Conservation (phyloP, 2,888 invertebrate species). For the Zele albiditarsus region DNA sequence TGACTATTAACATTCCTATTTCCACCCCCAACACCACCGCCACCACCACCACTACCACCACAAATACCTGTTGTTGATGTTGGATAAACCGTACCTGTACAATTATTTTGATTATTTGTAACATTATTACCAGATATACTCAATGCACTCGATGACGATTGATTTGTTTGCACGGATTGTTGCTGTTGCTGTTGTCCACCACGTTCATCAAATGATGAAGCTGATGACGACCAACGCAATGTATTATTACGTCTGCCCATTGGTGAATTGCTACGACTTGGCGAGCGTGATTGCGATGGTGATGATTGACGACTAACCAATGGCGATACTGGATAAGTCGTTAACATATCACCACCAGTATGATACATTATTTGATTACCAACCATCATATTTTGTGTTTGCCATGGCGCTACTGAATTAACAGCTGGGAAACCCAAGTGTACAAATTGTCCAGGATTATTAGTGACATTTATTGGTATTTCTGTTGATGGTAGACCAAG, state of each 20-base stretch:
- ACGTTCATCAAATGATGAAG: constrained; percentile 44
- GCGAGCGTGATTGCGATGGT: constrained; percentile 81
- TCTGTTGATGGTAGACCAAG: constrained; percentile 68
- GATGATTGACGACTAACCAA: constrained; percentile 84
- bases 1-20: constrained; percentile 58
- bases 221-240: constrained; percentile 59
- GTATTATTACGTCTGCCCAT: constrained; percentile 66
- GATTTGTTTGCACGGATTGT: constrained; percentile 54
- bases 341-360: constrained; percentile 58
- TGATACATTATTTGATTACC: constrained; percentile 68
- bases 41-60: constrained; percentile 9
- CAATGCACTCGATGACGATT: constrained; percentile 60
- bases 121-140: constrained; percentile 61
- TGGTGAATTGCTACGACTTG: constrained; percentile 70
- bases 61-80: constrained; percentile 58
- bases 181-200: background rate
- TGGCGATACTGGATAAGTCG: constrained; percentile 78
- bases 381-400: constrained; percentile 67
- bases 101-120: constrained; percentile 66
- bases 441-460: constrained; percentile 61
- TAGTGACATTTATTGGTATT: constrained; percentile 61
- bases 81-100: constrained; percentile 62
- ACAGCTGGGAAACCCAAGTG: constrained; percentile 66
- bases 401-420: constrained; percentile 68
- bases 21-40: constrained; percentile 29